A percentile compares a stretch with the other conserved stretches of the same genome.
These are phyloP conservation scores for Dendrocincla fuliginosa DNA, from an alignment of 2,797 vertebrate species.

Conservation along the genomic window DNA sequence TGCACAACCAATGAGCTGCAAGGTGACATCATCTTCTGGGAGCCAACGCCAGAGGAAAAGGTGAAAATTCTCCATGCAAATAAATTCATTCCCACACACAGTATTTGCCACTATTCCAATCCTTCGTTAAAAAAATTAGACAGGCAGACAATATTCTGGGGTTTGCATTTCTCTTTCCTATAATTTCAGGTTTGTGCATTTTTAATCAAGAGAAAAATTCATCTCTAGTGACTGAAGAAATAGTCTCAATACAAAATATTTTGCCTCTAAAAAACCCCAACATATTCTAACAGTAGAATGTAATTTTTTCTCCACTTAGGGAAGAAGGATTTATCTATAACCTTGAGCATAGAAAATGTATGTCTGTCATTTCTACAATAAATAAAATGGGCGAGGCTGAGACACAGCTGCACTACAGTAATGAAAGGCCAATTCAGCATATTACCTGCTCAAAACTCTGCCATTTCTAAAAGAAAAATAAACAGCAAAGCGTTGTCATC, in stretches of 20 bases:
- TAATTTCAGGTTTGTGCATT: not conserved
- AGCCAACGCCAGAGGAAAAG: constrained; percentile 78
- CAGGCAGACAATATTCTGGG: not conserved
- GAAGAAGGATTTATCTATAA: constrained; percentile 24
- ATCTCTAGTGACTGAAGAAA: not conserved
- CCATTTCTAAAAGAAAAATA: not conserved
- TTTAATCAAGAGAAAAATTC: not conserved
- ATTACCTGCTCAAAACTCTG: not conserved
- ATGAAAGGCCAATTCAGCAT: not conserved
- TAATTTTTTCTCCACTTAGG: not conserved
- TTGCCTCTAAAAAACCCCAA: not conserved
- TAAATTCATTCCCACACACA: constrained; percentile 52
- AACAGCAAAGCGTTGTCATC: not conserved
- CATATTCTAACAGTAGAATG: not conserved
- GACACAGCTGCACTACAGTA: constrained; percentile 49
- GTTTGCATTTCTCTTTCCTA: not conserved
- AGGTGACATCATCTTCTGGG: constrained; percentile 84
- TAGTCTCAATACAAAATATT: not conserved
- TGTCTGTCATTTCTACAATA: not conserved
- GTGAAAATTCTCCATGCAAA: constrained; percentile 77
- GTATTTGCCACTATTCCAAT: constrained; percentile 14
- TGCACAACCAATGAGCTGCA: constrained; percentile 79
- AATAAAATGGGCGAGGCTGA: constrained; percentile 75
- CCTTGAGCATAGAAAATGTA: not conserved
- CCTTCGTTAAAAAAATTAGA: not conserved